These are phyloP conservation scores for Amblyraja radiata DNA, from an alignment of 2,797 vertebrate species.

Conservation along the genomic window DNA sequence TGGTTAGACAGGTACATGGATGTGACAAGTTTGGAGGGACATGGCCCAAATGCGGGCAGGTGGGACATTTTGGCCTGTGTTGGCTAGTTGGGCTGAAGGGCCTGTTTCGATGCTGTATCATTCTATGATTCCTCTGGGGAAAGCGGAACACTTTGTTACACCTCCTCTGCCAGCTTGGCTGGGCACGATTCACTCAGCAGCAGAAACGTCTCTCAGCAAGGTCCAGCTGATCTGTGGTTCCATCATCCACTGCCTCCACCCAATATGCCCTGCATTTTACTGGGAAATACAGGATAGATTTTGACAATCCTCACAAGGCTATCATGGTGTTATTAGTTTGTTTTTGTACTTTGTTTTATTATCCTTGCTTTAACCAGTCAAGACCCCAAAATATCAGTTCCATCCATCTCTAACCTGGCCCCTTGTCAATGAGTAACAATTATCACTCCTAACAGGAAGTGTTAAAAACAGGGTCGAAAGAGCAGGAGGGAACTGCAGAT, in stretches of 20 bases:
- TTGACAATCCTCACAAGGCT: neutral
- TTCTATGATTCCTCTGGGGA: too few relatives aligned
- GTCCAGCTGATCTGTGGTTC: neutral
- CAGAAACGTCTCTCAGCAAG: neutral
- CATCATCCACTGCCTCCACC: neutral
- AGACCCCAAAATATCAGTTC: too few relatives aligned
- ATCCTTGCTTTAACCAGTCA: too few relatives aligned
- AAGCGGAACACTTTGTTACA: neutral
- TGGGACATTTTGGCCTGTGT: too few relatives aligned
- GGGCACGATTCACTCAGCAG: neutral
- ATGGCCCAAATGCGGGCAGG: too few relatives aligned
- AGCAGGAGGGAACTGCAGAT: too few relatives aligned
- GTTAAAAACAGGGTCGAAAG: neutral
- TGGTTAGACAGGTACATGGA: too few relatives aligned
- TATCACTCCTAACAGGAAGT: neutral
- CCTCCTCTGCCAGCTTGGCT: slow-evolving; percentile 9
- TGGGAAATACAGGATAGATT: neutral
- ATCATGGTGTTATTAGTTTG: neutral
- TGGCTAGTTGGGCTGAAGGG: too few relatives aligned
- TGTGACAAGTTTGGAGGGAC: too few relatives aligned
- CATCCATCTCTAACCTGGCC: neutral
- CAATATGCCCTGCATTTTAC: neutral
- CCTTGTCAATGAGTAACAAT: neutral
- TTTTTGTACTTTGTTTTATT: neutral
- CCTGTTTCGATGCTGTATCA: too few relatives aligned